Evolutionary conservation across 2,797 vertebrate genomes (phyloP), one percentile per base, ranked within the genome.

Genomic region (Intellagama lesueurii): DNA sequence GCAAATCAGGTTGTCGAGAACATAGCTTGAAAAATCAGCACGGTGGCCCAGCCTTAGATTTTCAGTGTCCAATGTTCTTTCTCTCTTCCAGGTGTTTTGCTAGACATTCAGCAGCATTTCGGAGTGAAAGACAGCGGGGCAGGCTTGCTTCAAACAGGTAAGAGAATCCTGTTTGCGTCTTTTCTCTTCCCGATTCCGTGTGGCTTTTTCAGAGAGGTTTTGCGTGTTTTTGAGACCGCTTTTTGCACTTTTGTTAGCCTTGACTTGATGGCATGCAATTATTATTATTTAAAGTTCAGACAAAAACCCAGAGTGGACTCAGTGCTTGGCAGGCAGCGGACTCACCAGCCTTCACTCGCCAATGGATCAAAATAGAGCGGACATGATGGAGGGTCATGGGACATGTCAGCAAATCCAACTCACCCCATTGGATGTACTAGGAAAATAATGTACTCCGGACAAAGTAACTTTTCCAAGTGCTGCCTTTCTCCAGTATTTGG

Each of bases 131-230:
- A 99, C 97, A 98, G 98, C 0, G 96, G 97, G 5, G 97, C 98
- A 5, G 99, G 99, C 94, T 95, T 99, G 95, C 91, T 99, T 91
- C 98, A 98, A 96, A 99, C 99, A 97, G 99, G 99, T 99, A 96
- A 97, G 97, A 5, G 17, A 26, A 22, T 2, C 1, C n/a, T 1
- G 30, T 7, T 64, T 7, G 47, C 70, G 79, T 76, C 30, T 4
- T 9, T 70, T 81, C 89, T 24, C 30, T 64, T 64, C 22, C 35
- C 7, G 56, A 64, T 8, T 8, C 17, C 19, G 12, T 19, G 1
- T 11, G 11, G 1, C 11, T 4, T 8, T 64, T 81, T 81, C 1
- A 14, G n/a, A 1, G 24, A 17, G 22, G 5, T 26, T 80, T 80
- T 32, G n/a, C 22, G 60, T 64, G 19, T 17, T 64, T 60, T 35